Base-by-base conservation (phyloP, 2,888 invertebrate genomes). In the Dysmachus trigonus region DNA sequence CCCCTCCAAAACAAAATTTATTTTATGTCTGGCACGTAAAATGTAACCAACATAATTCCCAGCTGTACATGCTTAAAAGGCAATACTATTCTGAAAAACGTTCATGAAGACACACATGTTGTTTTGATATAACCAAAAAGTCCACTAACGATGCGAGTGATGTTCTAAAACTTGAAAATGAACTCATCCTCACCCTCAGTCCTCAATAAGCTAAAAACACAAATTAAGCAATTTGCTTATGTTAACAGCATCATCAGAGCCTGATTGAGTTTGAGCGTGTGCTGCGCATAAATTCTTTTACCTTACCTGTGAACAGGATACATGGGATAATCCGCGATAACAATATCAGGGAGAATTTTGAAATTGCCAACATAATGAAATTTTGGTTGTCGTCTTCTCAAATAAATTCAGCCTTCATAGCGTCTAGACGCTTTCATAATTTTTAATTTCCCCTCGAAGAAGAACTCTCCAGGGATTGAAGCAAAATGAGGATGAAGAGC, bases 371-470 rank as follows among this genome's bases (percentile, higher is more conserved):
- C 76, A 35, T 76, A 76, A 76, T 76, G 35, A 76, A 76, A 76
- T 76, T 76, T 38, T 35, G 76, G 35, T 76, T 76, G 76, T 76
- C 76, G 76, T 38, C 76, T 33, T 76, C 38, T 38, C 76, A 35
- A 76, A 76, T 38, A 76, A 74, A 76, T 76, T 76, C 22, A 76
- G 22, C 38, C 38, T 41, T 76, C 33, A 22, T 38, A 76, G 38
- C 76, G 76, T 76, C 76, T 76, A 76, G 76, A 76, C 76, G 76
- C 38, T 76, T 38, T 18, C 22, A 76, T 76, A 76, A 76, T 76
- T 76, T 76, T 76, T 76, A 76, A 76, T 76, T 76, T 76, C 76
- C 76, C 76, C 27, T 76, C 18, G 76, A 38, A 38, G 76, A 38
- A 38, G 76, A 18, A 13, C 2, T 76, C 76, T 76, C 76, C 18